Conservation (phyloP, 2,888 invertebrate genomes). For the Hoplodrina ambigua region DNA sequence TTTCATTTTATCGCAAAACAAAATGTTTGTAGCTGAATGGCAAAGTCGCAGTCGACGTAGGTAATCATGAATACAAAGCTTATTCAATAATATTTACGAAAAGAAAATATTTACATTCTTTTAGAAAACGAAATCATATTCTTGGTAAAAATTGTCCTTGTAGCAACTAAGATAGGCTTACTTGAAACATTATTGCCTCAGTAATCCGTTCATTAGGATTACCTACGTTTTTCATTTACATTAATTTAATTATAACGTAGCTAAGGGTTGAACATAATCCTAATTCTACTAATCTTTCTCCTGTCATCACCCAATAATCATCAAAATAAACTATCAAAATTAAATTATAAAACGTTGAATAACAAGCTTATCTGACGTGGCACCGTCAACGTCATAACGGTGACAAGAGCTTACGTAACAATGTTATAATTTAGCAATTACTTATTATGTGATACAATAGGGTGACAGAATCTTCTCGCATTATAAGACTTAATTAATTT, state of each 20-base stretch:
- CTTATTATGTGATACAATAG: conserved; percentile 71
- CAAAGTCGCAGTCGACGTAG: not conserved
- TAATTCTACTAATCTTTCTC: conserved; percentile 15
- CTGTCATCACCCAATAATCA: conserved; percentile 12
- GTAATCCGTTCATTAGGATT: conserved; percentile 1
- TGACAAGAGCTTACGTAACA: conserved; percentile 63
- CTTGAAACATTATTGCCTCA: not conserved
- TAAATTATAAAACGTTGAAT: conserved; percentile 38
- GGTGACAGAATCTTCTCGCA: conserved; percentile 72
- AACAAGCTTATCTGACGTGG: conserved; percentile 25
- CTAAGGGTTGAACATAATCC: conserved; percentile 13
- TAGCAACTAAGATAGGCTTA: conserved; percentile 6
- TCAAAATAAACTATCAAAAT: conserved; percentile 50
- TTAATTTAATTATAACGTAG: conserved; percentile 13
- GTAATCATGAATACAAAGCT: conserved; percentile 4
- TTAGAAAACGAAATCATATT: not conserved
- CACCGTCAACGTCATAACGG: conserved; percentile 39
- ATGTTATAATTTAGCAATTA: conserved; percentile 61
- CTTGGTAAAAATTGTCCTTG: not conserved
- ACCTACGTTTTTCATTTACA: conserved; percentile 13
- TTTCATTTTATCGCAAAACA: not conserved
- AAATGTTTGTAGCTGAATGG: not conserved
- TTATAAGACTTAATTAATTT: conserved; percentile 85
- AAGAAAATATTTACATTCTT: not conserved
- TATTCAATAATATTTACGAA: not conserved